Evolutionary conservation across 2,797 vertebrate genomes (phyloP).

Genomic region (Acridotheres tristis): DNA sequence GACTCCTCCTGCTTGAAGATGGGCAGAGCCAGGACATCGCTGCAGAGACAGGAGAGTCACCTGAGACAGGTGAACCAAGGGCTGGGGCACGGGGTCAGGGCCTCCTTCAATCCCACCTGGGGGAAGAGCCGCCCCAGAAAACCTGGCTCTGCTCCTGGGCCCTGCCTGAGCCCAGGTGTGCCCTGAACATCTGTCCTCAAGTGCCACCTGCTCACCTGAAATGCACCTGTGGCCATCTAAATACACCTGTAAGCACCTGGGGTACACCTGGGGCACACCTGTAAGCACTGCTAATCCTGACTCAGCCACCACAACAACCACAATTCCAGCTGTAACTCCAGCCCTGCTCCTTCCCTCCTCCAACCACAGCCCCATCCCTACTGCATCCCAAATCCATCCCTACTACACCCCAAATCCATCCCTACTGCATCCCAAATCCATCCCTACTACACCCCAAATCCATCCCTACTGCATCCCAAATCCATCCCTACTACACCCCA

Average conservation of each 20-base stretch:
- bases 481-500: too few species aligned
- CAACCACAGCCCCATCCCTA: not conserved
- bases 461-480: not conserved
- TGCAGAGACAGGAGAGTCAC: conserved; percentile 48
- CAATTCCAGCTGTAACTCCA: not conserved
- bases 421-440: not conserved
- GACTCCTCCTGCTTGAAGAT: conserved; percentile 99
- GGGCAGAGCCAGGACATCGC: conserved; percentile 95
- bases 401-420: fast-evolving
- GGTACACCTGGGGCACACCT: too few species aligned
- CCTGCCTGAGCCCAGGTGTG: not conserved
- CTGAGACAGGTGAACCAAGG: not conserved
- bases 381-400: too few species aligned
- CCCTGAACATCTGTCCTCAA: not conserved
- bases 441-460: fast-evolving
- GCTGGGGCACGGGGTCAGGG: too few species aligned
- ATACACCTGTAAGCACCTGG: too few species aligned
- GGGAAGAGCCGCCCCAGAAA: not conserved
- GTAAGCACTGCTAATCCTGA: not conserved
- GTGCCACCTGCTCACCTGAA: not conserved
- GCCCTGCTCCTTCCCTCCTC: not conserved
- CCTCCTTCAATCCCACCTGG: fast-evolving
- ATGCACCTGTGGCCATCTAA: not conserved
- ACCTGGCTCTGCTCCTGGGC: not conserved
- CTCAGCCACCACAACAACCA: too few species aligned